Evolutionary conservation across 2,888 invertebrate genomes (phyloP).

Genomic region (Aelia acuminata): DNA sequence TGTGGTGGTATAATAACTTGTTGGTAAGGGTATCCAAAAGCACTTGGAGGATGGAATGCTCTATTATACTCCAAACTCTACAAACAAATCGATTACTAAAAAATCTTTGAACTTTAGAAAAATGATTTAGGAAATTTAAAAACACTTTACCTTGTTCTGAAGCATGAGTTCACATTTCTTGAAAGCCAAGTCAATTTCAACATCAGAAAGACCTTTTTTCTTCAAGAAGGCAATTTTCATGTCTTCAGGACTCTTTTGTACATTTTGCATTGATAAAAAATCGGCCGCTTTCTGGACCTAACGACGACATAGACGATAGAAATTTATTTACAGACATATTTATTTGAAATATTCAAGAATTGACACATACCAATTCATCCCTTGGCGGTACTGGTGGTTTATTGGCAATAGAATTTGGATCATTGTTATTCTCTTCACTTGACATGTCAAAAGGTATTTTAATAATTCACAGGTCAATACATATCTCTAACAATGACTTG

Average conservation of each 20-base stretch:
- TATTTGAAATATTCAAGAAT: background rate
- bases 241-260: constrained; percentile 61
- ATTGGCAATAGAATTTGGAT: constrained; percentile 61
- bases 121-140: background rate
- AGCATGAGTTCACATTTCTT: constrained; percentile 62
- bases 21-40: constrained; percentile 3
- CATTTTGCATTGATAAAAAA: constrained; percentile 63
- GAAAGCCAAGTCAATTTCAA: constrained; percentile 64
- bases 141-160: constrained; percentile 58
- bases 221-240: constrained; percentile 64
- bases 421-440: constrained; percentile 40
- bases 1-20: constrained; percentile 55
- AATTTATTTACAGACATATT: background rate
- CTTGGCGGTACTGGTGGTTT: constrained; percentile 63
- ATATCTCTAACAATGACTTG: constrained; percentile 33
- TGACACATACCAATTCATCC: constrained; percentile 60
- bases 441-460: constrained; percentile 15
- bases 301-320: background rate
- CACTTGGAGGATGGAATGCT: background rate
- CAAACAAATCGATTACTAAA: background rate
- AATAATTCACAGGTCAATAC: background rate
- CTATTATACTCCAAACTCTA: background rate
- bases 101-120: background rate
- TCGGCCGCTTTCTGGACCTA: constrained; percentile 65
- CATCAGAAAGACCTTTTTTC: constrained; percentile 65